Evolutionary conservation across 2,113 vertebrate genomes (phyloP), one percentile per base, ranked within the genome.

Genomic region (Phycodurus eques): DNA sequence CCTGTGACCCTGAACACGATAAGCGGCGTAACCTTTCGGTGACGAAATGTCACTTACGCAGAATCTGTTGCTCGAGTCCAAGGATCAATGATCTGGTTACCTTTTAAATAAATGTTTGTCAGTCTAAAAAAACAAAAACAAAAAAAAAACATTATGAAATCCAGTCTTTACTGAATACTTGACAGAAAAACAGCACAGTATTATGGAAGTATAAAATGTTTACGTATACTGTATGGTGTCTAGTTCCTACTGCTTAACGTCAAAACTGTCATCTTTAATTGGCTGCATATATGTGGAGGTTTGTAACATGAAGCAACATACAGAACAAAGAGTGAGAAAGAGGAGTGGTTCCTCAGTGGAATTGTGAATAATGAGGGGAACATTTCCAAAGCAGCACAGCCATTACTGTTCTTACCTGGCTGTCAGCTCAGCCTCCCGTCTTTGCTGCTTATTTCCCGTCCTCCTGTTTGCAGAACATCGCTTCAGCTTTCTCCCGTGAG

Each of bases 341-440:
- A 31, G 22, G 53, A 42, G 74, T 47, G 53, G 31, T 70, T 83
- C 78, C 71, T 82, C 77, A 69, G 57, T 76, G 65, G 79, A 86
- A 83, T 83, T 66, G 67, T 68, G 78, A 83, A 89, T 88, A 91
- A 91, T 90, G 85, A 90, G 81, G 76, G 44, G 68, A 85, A 81
- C 72, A 78, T 49, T 82, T 87, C 77, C 78, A 79, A 75, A 64
- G 75, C 78, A 61, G 74, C 53, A 63, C 80, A 70, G 77, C 78
- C 75, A 78, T 83, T 81, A 77, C 69, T 69, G 68, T 63, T 73
- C 62, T 79, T 84, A 70, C 82, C 62, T 86, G 71, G 15, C 75
- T 88, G 84, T 87, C 85, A 90, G 77, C 80, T 86, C 82, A 85
- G 74, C 82, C 80, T 80, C 78, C 70, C 71, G 54, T 79, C 70